Base-by-base conservation (phyloP, 1,140 invertebrate genomes). In the Tribolium castaneum region DNA sequence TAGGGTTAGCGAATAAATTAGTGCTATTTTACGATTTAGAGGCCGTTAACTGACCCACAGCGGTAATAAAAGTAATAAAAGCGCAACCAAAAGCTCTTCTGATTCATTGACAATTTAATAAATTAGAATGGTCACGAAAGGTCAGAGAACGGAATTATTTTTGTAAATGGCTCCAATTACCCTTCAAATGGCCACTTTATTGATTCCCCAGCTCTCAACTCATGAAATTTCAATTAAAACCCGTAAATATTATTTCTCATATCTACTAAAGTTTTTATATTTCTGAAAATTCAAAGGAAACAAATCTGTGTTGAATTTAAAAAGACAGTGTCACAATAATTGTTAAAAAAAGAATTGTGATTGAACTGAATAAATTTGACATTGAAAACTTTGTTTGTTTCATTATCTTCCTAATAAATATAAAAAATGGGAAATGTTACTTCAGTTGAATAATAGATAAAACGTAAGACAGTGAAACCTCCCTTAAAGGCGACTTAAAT, bases 51-150 rank as follows among this genome's bases (percentile, higher is more conserved):
- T 66, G 59, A 66, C 59, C 59, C 59, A 66, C n/a, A 12, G 30
- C 59, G 59, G 59, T 66, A 66, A 66, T 66, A 66, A 66, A 66
- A 66, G 59, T 66, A 66, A 66, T 66, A 66, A 66, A 66, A 66
- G 25, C 59, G 59, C 59, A 66, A 66, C 59, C 59, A 66, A 66
- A 66, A 66, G 59, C 59, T 66, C 59, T 13, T 66, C 59, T 66
- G 59, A 66, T 66, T 66, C 59, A 66, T 66, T 66, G 59, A 66
- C 59, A 66, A 66, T 66, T 66, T 66, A 66, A 66, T 66, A 66
- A 66, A 66, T 66, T 66, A 66, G 59, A 35, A 13, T 66, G 59
- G 59, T 66, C 59, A 66, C 59, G 59, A 66, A 66, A 66, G 59
- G 59, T 66, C 59, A 66, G 59, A 66, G 59, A 66, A 66, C 12